Evolutionary conservation across 1,140 invertebrate species (phyloP).

Genomic region (Diorhabda elongata): DNA sequence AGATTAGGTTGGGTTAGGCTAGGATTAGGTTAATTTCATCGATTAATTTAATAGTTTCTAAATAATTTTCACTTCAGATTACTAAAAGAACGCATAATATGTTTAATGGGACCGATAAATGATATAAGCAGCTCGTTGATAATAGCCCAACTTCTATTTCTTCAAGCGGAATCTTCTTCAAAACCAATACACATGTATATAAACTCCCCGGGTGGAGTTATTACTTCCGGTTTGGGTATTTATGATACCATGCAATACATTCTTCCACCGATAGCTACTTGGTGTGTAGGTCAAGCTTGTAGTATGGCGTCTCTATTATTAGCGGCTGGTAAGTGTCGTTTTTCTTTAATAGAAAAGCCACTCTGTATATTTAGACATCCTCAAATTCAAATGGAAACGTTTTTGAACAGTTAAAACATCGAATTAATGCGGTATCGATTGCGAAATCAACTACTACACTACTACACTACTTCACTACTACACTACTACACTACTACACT

Average conservation of each 20-base stretch:
- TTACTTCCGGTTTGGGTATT: constrained; percentile 71
- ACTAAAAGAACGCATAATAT: constrained; percentile 61
- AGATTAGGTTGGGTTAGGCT: too few relatives aligned
- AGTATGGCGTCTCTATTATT: constrained; percentile 95
- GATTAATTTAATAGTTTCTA: too few relatives aligned
- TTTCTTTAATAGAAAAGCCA: not conserved
- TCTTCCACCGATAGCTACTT: constrained; percentile 67
- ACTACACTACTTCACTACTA: too few relatives aligned
- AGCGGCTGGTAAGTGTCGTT: constrained; percentile 64
- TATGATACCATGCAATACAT: constrained; percentile 82
- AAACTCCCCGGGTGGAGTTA: constrained; percentile 60
- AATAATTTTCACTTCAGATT: not conserved
- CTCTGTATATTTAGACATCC: too few relatives aligned
- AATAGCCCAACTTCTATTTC: constrained; percentile 76
- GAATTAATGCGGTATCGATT: too few relatives aligned
- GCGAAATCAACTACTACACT: too few relatives aligned
- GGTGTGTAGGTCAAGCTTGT: constrained; percentile 91
- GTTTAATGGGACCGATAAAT: constrained; percentile 72
- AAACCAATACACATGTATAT: constrained; percentile 78
- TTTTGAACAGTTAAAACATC: too few relatives aligned
- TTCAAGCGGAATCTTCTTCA: constrained; percentile 71
- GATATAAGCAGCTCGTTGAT: constrained; percentile 73
- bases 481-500: too few relatives aligned
- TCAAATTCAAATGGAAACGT: too few relatives aligned
- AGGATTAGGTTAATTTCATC: too few relatives aligned